Evolutionary conservation across 2,888 invertebrate species (phyloP).

Genomic region (Vanessa cardui): DNA sequence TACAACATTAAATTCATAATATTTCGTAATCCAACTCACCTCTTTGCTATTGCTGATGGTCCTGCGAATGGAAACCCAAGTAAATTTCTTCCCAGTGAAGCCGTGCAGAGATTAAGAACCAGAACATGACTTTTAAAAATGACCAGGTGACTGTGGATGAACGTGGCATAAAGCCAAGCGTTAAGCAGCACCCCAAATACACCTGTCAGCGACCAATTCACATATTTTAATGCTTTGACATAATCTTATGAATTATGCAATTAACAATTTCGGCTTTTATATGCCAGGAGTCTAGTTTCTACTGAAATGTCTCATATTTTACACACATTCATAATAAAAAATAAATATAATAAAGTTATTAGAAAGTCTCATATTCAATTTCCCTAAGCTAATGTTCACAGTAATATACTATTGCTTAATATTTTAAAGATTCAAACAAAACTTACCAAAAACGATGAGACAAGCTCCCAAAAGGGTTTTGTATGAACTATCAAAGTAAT

Average conservation of each 20-base stretch:
- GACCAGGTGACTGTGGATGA: constrained; percentile 80
- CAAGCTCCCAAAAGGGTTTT: constrained; percentile 79
- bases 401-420: not conserved
- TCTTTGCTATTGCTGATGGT: constrained; percentile 78
- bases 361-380: not conserved
- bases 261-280: not conserved
- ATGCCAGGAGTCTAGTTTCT: not conserved
- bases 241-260: constrained; percentile 1
- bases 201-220: constrained; percentile 57
- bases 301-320: not conserved
- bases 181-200: constrained; percentile 81
- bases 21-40: constrained; percentile 52
- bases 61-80: constrained; percentile 81
- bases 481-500: constrained; percentile 80
- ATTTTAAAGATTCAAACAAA: not conserved
- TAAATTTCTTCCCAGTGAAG: constrained; percentile 78
- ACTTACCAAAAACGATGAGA: constrained; percentile 80
- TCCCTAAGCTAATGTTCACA: no score
- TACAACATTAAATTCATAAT: not conserved
- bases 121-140: constrained; percentile 79
- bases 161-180: constrained; percentile 80
- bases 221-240: constrained; percentile 19
- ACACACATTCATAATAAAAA: not conserved
- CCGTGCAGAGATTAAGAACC: constrained; percentile 79
- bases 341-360: not conserved